Evolutionary conservation across 1,140 invertebrate genomes (phyloP), one percentile per base, ranked within the genome.

Genomic region (Aphidius gifuensis): DNA sequence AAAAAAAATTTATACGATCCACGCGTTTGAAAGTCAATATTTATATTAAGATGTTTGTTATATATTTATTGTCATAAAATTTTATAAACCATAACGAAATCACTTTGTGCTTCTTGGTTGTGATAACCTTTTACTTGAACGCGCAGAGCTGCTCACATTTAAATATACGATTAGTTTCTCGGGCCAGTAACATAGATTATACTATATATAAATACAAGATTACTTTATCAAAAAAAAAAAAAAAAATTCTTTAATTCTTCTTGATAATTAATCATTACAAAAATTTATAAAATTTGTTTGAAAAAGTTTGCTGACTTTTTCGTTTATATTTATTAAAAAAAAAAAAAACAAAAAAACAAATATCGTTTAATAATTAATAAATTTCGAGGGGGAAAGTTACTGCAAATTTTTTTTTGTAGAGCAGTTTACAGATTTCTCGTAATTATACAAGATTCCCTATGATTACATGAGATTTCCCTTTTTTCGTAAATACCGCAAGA

Each of bases 141-240:
- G 50, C 23, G 40, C 49, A 21, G 39, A 50, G 49, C 7, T 16
- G 16, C 39, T n/a, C 6, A 54, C 11, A 54, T 54, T 54, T 43
- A 39, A 53, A 46, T 58, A 11, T 46, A 46, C 23, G 58, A 50
- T 48, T 60, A 44, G 40, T 32, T 53, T 11, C 50, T 23, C 23
- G 48, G 58, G 58, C 47, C 48, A 60, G 47, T 60, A 48, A 51
- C 58, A 60, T 43, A 60, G 58, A 60, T 60, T 60, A 44, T 39
- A 59, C 43, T 45, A 40, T 32, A 23, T 11, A 32, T 53, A 8
- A 4, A 6, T 51, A 16, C 42, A n/a, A n/a, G n/a, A n/a, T n/a
- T n/a, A n/a, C n/a, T n/a, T n/a, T n/a, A n/a, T n/a, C n/a, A n/a
- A 38, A 11, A 23, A 16, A 11, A 9, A 49, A 6, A n/a, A 11